phyloP scores from a whole-genome alignment of 2,888 invertebrate genomes.

The Eupithecia pulchellata region DNA sequence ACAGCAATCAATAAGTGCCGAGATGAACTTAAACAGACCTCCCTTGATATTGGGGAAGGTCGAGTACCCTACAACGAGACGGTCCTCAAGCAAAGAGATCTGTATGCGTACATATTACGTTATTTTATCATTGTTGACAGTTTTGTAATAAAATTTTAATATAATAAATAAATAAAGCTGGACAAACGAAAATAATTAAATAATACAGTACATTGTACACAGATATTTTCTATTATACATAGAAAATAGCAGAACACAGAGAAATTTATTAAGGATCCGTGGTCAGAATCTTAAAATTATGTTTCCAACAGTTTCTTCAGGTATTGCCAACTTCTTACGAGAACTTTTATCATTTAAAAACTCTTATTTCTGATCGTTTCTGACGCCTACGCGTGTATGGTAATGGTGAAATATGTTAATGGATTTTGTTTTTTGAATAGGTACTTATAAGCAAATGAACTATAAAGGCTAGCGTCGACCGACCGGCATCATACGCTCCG shows the following conservation, averaged over 20 bases:
- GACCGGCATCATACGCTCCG: too few relatives aligned
- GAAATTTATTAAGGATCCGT: too few relatives aligned
- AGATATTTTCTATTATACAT: too few relatives aligned
- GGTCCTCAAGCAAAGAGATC: conserved; percentile 63
- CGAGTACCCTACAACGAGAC: conserved; percentile 76
- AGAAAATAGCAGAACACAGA: too few relatives aligned
- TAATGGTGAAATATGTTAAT: background rate
- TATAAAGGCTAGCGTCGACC: too few relatives aligned
- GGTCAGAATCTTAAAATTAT: background rate
- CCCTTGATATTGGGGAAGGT: conserved; percentile 81
- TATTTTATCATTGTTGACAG: background rate
- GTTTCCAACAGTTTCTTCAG: background rate
- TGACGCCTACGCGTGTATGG: background rate
- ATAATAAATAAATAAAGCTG: too few relatives aligned
- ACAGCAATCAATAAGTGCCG: conserved; percentile 67
- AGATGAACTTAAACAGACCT: conserved; percentile 80
- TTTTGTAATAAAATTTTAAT: too few relatives aligned
- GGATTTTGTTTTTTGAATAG: background rate
- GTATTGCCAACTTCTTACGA: too few relatives aligned
- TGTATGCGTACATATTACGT: conserved; percentile 60
- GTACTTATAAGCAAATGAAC: too few relatives aligned
- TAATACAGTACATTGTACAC: too few relatives aligned
- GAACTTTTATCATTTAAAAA: background rate
- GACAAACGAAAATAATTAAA: too few relatives aligned
- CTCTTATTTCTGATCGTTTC: background rate